phyloP scores from a whole-genome alignment of 2,888 invertebrate genomes.

The Caenorhabditis sinica region DNA sequence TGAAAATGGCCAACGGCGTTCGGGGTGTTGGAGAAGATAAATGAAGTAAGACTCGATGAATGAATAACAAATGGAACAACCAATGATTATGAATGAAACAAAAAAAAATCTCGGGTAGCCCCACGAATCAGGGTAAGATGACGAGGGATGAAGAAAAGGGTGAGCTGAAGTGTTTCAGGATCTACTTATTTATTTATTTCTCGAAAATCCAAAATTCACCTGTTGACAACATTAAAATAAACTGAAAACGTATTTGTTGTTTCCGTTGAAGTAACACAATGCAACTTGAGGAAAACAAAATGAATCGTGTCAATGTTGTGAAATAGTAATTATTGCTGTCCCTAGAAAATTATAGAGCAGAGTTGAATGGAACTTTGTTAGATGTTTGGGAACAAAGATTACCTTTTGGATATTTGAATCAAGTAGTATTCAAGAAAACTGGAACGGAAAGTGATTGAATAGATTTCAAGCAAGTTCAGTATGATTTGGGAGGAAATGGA shows the following conservation, averaged over 20 bases:
- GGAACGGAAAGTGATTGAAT: background rate
- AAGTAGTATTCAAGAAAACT: background rate
- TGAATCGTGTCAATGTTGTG: background rate
- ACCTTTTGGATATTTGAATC: background rate
- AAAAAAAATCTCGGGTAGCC: background rate
- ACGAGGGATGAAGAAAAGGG: background rate
- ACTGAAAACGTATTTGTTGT: background rate
- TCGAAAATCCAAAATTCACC: background rate
- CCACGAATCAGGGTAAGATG: background rate
- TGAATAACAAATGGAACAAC: slow-evolving; percentile 6
- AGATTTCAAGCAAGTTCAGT: background rate
- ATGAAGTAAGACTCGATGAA: background rate
- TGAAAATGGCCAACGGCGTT: slow-evolving; percentile 18
- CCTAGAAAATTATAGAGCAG: background rate
- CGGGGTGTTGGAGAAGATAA: too few relatives aligned
- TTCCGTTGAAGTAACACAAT: too few relatives aligned
- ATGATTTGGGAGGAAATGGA: background rate
- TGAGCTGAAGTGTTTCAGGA: slow-evolving; percentile 6
- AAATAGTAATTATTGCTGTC: background rate
- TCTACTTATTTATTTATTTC: slow-evolving; percentile 7
- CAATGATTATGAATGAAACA: background rate
- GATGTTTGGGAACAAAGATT: background rate
- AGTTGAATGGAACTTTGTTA: background rate
- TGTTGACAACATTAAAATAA: background rate
- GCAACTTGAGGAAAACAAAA: background rate